Evolutionary conservation across 2,797 vertebrate genomes (phyloP), one percentile per base, ranked within the genome.

Genomic region (Semotilus atromaculatus): DNA sequence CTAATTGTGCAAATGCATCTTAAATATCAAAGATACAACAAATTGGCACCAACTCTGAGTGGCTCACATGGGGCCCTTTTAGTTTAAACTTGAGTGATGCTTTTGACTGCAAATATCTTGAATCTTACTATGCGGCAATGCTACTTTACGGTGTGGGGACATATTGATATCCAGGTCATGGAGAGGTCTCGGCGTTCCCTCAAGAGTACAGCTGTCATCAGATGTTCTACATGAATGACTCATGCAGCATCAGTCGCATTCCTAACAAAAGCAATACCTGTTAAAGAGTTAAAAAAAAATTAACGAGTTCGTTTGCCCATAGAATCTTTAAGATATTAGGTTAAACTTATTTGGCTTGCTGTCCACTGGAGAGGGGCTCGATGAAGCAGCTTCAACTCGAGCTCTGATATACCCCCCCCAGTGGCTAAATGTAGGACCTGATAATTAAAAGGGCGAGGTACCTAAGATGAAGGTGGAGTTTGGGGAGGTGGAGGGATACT

Each of bases 151-250:
- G 10, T 10, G 23, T 53, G 38, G 38, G 77, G 40, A 77, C 43
- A 36, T 83, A 77, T 81, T 84, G 79, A 87, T 84, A 85, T 76
- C 43, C 66, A 60, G 82, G 82, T 87, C 73, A 51, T 81, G 19
- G 31, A 43, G 66, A 64, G 86, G 86, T 78, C 78, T 78, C 40
- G 0, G 19, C 4, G 4, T 80, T 73, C 62, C 38, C 76, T 64
- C 76, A 66, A 73, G 43, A 80, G 77, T 74, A 75, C 58, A 73
- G 18, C 26, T 75, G 68, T 43, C 68, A 45, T 79, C 21, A 43
- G 64, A 36, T 77, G 48, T 77, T 84, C 36, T 40, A 43, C 34
- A 76, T 83, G 62, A 82, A 64, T 74, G 53, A 70, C 71, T 82
- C n/a, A 29, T 62, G 55, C 45, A 51, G 62, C 55, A 71, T 77